Percentiles rank a stretch among this genome's conserved stretches.
phyloP scores from a whole-genome alignment of 2,888 invertebrate genomes.

The Xestia ashworthii region DNA sequence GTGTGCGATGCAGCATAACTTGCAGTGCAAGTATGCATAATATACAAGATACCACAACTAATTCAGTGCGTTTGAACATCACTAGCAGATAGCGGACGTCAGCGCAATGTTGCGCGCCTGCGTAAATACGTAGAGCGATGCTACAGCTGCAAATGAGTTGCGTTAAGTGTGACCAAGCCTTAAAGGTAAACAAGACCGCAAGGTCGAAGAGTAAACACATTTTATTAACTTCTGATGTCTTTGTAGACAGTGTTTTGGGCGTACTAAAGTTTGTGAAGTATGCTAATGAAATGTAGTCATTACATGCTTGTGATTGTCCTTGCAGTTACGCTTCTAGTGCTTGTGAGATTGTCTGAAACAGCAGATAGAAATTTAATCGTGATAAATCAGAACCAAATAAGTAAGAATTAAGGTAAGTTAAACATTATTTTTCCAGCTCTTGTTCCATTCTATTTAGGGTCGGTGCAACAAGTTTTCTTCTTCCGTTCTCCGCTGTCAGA shows the following conservation, averaged over 20 bases:
- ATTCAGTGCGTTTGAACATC: conserved; percentile 34
- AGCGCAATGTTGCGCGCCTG: conserved; percentile 11
- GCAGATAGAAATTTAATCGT: no score
- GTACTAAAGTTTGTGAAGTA: neutral
- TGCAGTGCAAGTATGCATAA: conserved; percentile 12
- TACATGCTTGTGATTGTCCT: neutral
- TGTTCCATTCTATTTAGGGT: no score
- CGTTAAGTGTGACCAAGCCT: conserved; percentile 1
- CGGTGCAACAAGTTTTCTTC: no score
- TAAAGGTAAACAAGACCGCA: conserved; percentile 22
- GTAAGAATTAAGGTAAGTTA: neutral
- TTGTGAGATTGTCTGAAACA: neutral
- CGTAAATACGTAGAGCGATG: neutral
- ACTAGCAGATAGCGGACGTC: conserved; percentile 21
- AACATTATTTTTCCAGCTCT: neutral
- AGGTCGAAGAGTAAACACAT: conserved; percentile 24
- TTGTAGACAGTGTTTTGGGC: conserved; percentile 20
- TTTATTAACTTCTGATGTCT: conserved; percentile 33
- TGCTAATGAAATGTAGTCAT: conserved; percentile 3
- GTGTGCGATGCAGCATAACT: neutral
- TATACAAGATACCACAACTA: conserved; percentile 16
- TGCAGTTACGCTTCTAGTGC: neutral
- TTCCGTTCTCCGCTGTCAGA: no score
- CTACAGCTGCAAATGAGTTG: conserved; percentile 9
- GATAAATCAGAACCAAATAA: neutral